Evolutionary conservation across 2,888 invertebrate genomes (phyloP).

Genomic region (Glaucopsyche alexis): DNA sequence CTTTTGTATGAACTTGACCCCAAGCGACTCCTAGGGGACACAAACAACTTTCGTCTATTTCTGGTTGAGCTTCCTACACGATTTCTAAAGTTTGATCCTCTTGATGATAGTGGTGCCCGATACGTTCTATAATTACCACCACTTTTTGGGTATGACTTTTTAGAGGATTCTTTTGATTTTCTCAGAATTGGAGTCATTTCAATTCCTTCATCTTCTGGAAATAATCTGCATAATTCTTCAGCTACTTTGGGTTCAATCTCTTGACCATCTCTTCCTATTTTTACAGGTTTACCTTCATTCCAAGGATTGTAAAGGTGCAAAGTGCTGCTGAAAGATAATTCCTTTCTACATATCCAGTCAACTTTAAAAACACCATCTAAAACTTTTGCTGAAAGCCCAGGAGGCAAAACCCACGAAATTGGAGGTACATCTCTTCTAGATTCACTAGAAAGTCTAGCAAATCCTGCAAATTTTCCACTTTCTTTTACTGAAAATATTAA

Average conservation of each 20-base stretch:
- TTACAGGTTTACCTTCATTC: slow-evolving; percentile 99
- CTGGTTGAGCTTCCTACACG: slow-evolving; percentile 72
- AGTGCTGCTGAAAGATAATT: slow-evolving; percentile 94
- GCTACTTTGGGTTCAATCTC: slow-evolving; percentile 98
- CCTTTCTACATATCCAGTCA: slow-evolving; percentile 98
- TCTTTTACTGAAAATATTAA: slow-evolving; percentile 98
- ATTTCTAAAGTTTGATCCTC: slow-evolving; percentile 73
- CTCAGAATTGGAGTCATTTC: slow-evolving; percentile 93
- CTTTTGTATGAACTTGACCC: slow-evolving; percentile 75
- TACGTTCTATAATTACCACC: slow-evolving; percentile 74
- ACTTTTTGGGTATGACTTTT: slow-evolving; percentile 79
- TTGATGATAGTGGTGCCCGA: slow-evolving; percentile 67
- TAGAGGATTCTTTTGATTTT: slow-evolving; percentile 91
- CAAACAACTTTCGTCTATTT: slow-evolving; percentile 82
- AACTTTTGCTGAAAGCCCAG: slow-evolving; percentile 94
- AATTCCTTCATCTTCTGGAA: slow-evolving; percentile 94
- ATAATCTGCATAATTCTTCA: slow-evolving; percentile 94
- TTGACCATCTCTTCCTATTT: slow-evolving; percentile 99
- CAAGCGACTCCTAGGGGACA: slow-evolving; percentile 83
- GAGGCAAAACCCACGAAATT: slow-evolving; percentile 96
- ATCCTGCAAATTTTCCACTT: slow-evolving; percentile 97
- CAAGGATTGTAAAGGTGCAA: slow-evolving; percentile 97
- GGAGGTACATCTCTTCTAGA: slow-evolving; percentile 94
- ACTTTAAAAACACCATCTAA: slow-evolving; percentile 97
- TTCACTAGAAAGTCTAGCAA: slow-evolving; percentile 93